phyloP scores from a whole-genome alignment of 2,888 invertebrate genomes.

The Eupithecia dodoneata region DNA sequence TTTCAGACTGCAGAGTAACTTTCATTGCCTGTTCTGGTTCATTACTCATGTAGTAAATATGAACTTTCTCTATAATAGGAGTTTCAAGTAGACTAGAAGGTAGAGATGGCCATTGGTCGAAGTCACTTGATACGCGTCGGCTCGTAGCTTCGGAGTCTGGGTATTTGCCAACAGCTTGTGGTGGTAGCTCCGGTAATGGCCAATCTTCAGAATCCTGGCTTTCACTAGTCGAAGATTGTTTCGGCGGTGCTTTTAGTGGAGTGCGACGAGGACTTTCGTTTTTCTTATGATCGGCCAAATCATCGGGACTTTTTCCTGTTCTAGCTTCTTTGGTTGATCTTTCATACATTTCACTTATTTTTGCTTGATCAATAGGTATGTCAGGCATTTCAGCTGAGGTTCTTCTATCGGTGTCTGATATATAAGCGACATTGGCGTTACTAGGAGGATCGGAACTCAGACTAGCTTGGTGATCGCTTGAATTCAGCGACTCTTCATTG shows the following conservation, averaged over 20 bases:
- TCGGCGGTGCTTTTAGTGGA: constrained; percentile 65
- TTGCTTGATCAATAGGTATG: constrained; percentile 90
- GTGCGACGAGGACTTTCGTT: constrained; percentile 59
- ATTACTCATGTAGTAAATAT: constrained; percentile 91
- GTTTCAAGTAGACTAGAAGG: constrained; percentile 89
- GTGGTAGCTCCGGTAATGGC: constrained; percentile 89
- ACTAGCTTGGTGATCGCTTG: constrained; percentile 93
- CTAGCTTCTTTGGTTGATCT: constrained; percentile 79
- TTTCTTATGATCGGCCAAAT: constrained; percentile 57
- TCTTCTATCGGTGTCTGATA: constrained; percentile 90
- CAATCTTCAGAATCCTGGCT: constrained; percentile 91
- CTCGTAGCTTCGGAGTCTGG: constrained; percentile 56
- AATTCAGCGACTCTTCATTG: constrained; percentile 92
- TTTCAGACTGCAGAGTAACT: constrained; percentile 88
- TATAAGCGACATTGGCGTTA: constrained; percentile 88
- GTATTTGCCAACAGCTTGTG: constrained; percentile 72
- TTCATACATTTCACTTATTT: constrained; percentile 84
- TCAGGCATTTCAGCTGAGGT: constrained; percentile 94
- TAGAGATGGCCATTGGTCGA: constrained; percentile 92
- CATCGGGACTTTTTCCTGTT: constrained; percentile 57
- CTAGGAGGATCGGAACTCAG: constrained; percentile 93
- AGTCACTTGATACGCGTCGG: constrained; percentile 85
- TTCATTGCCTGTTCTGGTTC: constrained; percentile 91
- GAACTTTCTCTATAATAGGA: constrained; percentile 89
- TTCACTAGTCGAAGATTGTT: constrained; percentile 81